Base-by-base conservation (phyloP, 1,140 invertebrate species). In the Pseudachorutes palmiensis region DNA sequence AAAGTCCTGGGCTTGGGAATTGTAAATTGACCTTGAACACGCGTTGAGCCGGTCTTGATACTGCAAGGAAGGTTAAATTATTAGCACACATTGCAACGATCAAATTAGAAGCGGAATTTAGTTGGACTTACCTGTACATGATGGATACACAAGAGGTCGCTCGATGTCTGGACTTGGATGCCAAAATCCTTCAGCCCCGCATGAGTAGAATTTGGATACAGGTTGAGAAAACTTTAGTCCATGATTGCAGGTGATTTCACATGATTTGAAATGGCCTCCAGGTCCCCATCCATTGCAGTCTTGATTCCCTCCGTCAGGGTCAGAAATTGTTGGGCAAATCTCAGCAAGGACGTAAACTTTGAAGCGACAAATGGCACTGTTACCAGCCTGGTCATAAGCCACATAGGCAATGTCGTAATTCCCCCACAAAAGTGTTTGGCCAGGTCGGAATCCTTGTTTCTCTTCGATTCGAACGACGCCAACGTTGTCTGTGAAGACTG, bases 101-200 rank as follows among this genome's bases (percentile, higher is more conserved):
- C 33, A 31, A 22, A 19, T 16, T 57, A 36, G 32, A 26, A 55
- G 14, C 24, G 36, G 36, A 55, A 29, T 31, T 12, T 12, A 66
- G 26, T 55, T n/a, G 41, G 64, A 78, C 81, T 83, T 85, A 89
- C 88, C 83, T 74, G 91, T 92, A 77, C 92, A 96, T 73, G 92
- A 90, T 41, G 93, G 92, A 77, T 94, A 96, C 1, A 93, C 80
- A 67, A 94, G 78, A 16, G 90, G 89, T 69, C 89, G 80, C 31
- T 80, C 83, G 12, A 91, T 89, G 75, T 91, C 84, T 28, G 79
- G 82, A 1, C 89, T 92, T 28, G 94, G 94, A 71, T 92, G 82
- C 94, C 94, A 97, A 78, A 94, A 94, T 41, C 94, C 94, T 85
- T 97, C 94, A 64, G 91, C 91, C 19, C 92, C 94, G 77, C 94